A percentile compares a stretch with the other conserved stretches of the same genome.
Evolutionary conservation across 2,797 vertebrate genomes (phyloP).

Genomic region (Dendrocincla fuliginosa): DNA sequence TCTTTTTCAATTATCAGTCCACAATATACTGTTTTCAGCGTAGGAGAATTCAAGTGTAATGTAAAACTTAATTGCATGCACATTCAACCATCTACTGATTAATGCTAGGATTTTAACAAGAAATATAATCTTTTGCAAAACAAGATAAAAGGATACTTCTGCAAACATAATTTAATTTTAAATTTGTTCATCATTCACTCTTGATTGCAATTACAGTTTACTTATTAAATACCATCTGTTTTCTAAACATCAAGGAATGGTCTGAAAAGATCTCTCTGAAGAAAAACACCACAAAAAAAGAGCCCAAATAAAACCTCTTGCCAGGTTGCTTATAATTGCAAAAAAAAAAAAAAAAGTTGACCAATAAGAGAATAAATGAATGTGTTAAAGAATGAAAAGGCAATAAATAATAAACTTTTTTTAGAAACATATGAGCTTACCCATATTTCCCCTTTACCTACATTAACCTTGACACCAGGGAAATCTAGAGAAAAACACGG

Average conservation of each 20-base stretch:
- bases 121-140: constrained; percentile 39
- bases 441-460: not conserved
- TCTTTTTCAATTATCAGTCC: not conserved
- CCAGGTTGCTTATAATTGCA: constrained; percentile 47
- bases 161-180: constrained; percentile 71
- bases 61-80: not conserved
- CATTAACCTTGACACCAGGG: not conserved
- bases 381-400: not conserved
- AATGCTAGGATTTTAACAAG: constrained; percentile 43
- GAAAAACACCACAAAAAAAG: not conserved
- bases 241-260: constrained; percentile 48
- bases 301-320: not conserved
- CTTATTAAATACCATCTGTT: constrained; percentile 70
- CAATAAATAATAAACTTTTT: constrained; percentile 16
- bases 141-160: constrained; percentile 63
- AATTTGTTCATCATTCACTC: constrained; percentile 69
- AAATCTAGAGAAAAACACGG: not conserved
- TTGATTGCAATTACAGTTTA: constrained; percentile 62
- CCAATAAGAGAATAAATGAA: constrained; percentile 23
- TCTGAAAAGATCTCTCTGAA: constrained; percentile 55
- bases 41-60: not conserved
- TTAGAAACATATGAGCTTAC: not conserved
- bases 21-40: not conserved
- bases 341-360: not conserved
- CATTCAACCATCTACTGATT: constrained; percentile 30